Evolutionary conservation across 2,797 vertebrate species (phyloP).

Genomic region (Gallinago solitaria): DNA sequence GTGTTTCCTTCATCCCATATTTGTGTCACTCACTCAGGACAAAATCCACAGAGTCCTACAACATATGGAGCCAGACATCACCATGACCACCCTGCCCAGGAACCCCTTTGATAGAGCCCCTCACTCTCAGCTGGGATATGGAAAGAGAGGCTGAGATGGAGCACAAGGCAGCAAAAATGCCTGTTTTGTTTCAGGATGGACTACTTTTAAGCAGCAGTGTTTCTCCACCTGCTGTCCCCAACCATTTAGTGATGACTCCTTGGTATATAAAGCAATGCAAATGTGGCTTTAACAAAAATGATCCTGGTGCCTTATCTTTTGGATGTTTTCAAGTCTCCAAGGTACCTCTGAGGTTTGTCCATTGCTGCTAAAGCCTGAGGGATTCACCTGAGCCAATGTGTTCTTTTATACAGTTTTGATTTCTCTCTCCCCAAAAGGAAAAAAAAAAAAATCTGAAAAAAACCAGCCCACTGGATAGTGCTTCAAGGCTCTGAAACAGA

Average conservation of each 20-base stretch:
- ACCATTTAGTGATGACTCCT: not conserved
- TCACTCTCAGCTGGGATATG: not conserved
- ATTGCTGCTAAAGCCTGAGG: not conserved
- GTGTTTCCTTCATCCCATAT: not conserved
- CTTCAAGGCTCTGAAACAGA: not conserved
- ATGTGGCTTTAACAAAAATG: not conserved
- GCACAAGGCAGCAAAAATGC: not conserved
- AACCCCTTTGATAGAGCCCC: not conserved
- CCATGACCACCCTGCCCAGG: not conserved
- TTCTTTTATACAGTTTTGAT: not conserved
- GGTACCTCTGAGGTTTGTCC: not conserved
- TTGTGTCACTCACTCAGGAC: not conserved
- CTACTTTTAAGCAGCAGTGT: not conserved
- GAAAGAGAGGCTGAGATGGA: not conserved
- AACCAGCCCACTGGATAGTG: not conserved
- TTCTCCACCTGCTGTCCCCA: not conserved
- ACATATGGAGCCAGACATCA: not conserved
- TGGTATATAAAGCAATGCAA: not conserved
- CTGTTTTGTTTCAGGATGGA: not conserved
- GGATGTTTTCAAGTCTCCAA: not conserved
- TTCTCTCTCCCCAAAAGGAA: not conserved
- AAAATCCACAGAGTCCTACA: not conserved
- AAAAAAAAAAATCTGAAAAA: not conserved
- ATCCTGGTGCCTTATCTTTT: not conserved
- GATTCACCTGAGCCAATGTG: not conserved